Evolutionary conservation across 2,113 vertebrate genomes (phyloP).

Genomic region (Pardalotus punctatus): DNA sequence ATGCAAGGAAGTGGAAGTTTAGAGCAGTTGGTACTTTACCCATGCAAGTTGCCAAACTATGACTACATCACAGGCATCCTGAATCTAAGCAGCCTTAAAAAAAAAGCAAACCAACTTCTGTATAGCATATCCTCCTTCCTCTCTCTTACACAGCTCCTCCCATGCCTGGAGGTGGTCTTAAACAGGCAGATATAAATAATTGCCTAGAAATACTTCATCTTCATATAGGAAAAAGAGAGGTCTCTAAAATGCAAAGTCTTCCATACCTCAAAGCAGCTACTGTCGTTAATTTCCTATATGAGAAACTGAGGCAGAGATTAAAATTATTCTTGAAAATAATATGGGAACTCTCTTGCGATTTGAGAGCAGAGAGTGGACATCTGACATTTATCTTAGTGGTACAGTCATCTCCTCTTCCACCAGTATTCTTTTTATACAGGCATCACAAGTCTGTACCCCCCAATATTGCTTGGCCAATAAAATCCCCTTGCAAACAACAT

Average conservation of each 20-base stretch:
- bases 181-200: neutral
- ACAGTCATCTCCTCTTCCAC: neutral
- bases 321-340: neutral
- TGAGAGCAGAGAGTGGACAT: neutral
- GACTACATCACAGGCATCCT: neutral
- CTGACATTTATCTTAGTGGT: neutral
- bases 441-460: neutral
- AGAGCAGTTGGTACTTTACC: neutral
- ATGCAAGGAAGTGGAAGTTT: conserved; percentile 34
- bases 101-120: neutral
- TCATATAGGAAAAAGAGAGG: neutral
- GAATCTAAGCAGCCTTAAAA: neutral
- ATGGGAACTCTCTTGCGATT: neutral
- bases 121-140: neutral
- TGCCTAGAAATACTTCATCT: neutral
- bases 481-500: neutral
- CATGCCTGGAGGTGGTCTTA: neutral
- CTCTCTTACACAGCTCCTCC: neutral
- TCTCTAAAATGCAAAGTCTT: neutral
- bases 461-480: neutral
- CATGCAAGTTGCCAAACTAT: neutral
- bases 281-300: neutral
- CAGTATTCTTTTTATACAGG: neutral
- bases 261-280: neutral
- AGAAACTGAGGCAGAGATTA: neutral